Conservation (phyloP, 1,140 invertebrate genomes). For the Drosophila novamexicana region DNA sequence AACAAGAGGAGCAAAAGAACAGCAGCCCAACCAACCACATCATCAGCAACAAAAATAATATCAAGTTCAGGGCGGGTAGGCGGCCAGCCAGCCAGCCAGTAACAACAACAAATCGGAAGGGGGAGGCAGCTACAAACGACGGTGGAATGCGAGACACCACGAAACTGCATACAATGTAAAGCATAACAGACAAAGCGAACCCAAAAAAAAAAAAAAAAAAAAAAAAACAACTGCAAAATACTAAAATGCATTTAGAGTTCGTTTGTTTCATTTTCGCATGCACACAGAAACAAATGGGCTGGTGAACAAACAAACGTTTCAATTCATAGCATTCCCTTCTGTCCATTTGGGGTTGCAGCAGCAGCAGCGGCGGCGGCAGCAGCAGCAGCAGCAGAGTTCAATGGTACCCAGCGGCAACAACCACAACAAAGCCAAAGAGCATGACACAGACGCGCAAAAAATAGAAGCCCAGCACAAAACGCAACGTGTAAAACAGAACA, state of each 20-base stretch:
- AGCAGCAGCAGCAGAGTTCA: slow-evolving; percentile 65
- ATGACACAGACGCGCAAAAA: slow-evolving; percentile 52
- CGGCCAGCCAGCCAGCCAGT: neutral
- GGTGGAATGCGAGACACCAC: slow-evolving; percentile 13
- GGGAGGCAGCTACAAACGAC: slow-evolving; percentile 2
- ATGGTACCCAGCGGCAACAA: slow-evolving; percentile 65
- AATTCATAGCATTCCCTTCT: slow-evolving; percentile 62
- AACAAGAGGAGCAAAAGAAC: slow-evolving; percentile 7
- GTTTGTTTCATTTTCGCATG: slow-evolving; percentile 24
- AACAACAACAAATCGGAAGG: neutral
- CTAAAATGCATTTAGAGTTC: slow-evolving; percentile 31
- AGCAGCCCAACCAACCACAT: slow-evolving; percentile 8
- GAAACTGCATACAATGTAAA: slow-evolving; percentile 6
- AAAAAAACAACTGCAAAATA: slow-evolving; percentile 19
- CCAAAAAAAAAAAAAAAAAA: slow-evolving; percentile 20
- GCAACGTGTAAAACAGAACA: slow-evolving; percentile 62
- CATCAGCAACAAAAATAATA: slow-evolving; percentile 25
- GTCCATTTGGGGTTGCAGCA: slow-evolving; percentile 64
- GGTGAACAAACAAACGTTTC: slow-evolving; percentile 56
- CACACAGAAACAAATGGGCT: slow-evolving; percentile 34
- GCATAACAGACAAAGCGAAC: neutral
- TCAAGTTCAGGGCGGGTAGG: slow-evolving; percentile 32
- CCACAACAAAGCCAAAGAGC: slow-evolving; percentile 61
- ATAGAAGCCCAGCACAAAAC: slow-evolving; percentile 62
- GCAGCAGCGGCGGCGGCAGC: slow-evolving; percentile 37